Conservation (phyloP, 2,797 vertebrate species). For the Lacerta bilineata region DNA sequence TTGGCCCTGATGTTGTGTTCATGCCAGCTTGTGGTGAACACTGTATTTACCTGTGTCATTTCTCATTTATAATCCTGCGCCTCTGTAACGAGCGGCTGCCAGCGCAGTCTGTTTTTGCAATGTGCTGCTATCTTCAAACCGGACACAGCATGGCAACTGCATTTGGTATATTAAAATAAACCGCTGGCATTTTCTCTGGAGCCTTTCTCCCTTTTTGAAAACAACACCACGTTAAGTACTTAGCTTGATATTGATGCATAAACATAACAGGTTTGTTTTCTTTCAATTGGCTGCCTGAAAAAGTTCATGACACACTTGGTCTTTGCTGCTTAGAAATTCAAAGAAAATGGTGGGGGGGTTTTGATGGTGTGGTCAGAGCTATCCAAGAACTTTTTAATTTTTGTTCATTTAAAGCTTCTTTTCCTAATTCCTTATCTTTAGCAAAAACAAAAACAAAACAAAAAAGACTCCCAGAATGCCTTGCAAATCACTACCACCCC, state of each 20-base stretch:
- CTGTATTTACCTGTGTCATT: background rate
- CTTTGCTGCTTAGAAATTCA: background rate
- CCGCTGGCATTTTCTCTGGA: background rate
- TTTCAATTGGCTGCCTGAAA: background rate
- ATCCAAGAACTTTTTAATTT: background rate
- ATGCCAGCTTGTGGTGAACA: background rate
- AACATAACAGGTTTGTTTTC: background rate
- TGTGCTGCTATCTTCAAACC: background rate
- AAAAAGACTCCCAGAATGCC: too few species aligned
- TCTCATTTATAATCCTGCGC: background rate
- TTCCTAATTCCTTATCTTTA: too few species aligned
- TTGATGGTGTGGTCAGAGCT: background rate
- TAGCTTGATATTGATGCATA: background rate
- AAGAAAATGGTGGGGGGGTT: background rate
- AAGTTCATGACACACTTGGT: background rate
- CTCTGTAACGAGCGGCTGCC: background rate
- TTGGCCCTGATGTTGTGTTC: background rate
- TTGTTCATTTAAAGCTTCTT: background rate
- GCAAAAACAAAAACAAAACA: too few species aligned
- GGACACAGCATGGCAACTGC: background rate
- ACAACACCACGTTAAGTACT: background rate
- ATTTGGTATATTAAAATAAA: constrained; percentile 8
- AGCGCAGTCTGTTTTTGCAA: background rate
- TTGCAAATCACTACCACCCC: too few species aligned
- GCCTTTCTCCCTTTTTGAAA: background rate